These are phyloP conservation scores for Phytoseiulus persimilis DNA, from an alignment of 2,888 invertebrate species.

Conservation along the genomic window DNA sequence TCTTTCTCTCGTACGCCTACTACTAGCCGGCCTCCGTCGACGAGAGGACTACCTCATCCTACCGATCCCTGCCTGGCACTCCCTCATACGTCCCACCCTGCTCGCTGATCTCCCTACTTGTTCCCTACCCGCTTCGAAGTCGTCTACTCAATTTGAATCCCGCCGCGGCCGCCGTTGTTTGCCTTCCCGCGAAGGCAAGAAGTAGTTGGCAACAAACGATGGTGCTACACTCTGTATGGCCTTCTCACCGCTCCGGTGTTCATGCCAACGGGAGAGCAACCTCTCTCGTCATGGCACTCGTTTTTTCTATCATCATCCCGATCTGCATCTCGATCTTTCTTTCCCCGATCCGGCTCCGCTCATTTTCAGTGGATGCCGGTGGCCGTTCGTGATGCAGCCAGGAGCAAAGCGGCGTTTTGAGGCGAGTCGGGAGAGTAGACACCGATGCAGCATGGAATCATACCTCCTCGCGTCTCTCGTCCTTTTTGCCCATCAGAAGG, in stretches of 20 bases:
- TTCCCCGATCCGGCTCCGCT: neutral
- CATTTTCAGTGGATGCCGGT: too few relatives aligned
- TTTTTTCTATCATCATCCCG: neutral
- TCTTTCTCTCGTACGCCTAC: conserved; percentile 11
- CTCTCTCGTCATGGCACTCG: neutral
- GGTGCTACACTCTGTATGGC: neutral
- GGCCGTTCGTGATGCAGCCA: neutral
- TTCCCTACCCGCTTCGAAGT: neutral
- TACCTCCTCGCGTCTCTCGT: neutral
- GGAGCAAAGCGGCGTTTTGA: neutral
- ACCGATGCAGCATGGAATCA: neutral
- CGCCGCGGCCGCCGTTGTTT: neutral
- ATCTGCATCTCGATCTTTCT: neutral
- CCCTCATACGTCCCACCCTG: conserved; percentile 5
- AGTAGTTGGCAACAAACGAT: conserved; percentile 5
- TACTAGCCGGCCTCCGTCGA: neutral
- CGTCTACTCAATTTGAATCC: conserved; percentile 5
- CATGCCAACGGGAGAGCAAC: neutral
- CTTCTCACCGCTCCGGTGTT: neutral
- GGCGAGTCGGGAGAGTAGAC: neutral
- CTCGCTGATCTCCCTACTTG: neutral
- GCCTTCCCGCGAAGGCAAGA: neutral
- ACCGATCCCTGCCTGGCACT: neutral
- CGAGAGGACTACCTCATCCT: neutral
- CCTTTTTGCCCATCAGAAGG: neutral